phyloP scores from a whole-genome alignment of 2,797 vertebrate species.

The Kryptolebias ocellatus region DNA sequence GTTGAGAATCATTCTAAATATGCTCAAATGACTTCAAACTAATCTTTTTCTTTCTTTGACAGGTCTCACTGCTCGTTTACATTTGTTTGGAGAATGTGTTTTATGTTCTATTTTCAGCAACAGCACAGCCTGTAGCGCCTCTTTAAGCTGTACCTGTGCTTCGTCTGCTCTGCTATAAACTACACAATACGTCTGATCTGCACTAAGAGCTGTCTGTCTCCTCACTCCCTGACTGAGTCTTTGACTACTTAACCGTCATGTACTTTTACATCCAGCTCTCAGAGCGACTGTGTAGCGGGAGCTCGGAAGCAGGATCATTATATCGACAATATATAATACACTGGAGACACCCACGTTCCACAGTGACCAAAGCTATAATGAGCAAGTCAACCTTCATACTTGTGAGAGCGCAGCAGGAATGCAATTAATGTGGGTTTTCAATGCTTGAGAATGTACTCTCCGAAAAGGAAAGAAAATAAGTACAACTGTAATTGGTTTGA shows the following conservation, averaged over 20 bases:
- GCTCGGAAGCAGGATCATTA: constrained; percentile 19
- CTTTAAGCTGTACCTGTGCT: constrained; percentile 36
- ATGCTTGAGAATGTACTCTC: neutral
- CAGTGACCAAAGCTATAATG: constrained; percentile 14
- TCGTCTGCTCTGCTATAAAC: constrained; percentile 23
- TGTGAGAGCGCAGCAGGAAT: neutral
- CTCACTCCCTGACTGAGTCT: constrained; percentile 33
- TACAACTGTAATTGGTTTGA: neutral
- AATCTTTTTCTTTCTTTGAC: constrained; percentile 57
- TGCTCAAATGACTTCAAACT: constrained; percentile 25
- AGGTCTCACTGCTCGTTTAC: constrained; percentile 59
- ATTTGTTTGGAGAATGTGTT: constrained; percentile 57
- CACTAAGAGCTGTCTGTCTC: constrained; percentile 21
- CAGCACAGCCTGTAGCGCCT: constrained; percentile 21
- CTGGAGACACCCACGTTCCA: constrained; percentile 13
- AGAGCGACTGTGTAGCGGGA: neutral
- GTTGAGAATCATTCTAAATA: constrained; percentile 17
- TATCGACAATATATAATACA: constrained; percentile 10
- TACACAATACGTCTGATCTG: constrained; percentile 40
- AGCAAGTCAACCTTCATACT: constrained; percentile 20
- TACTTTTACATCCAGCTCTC: constrained; percentile 24
- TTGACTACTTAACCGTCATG: constrained; percentile 7
- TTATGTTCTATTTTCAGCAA: constrained; percentile 66
- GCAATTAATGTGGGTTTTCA: constrained; percentile 5
- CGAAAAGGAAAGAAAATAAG: neutral